phyloP scores from a whole-genome alignment of 2,797 vertebrate species.

The Platyrinchus mystaceus region DNA sequence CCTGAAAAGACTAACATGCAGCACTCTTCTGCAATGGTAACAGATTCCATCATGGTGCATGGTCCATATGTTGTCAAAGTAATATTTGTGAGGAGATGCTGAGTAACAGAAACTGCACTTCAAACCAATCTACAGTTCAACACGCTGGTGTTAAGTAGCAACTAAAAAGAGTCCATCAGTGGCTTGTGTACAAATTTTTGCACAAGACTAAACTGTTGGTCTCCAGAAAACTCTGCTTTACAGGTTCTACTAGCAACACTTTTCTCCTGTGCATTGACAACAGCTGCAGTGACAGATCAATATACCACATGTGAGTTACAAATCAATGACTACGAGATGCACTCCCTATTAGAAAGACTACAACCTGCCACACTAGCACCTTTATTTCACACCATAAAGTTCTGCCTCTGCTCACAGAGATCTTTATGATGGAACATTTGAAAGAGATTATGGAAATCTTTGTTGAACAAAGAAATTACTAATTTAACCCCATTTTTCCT shows the following conservation, averaged over 20 bases:
- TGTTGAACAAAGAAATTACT: not conserved
- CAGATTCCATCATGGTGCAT: not conserved
- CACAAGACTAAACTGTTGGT: not conserved
- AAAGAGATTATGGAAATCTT: not conserved
- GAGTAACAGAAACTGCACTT: not conserved
- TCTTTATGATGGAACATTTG: not conserved
- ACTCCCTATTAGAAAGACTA: not conserved
- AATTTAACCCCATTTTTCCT: not conserved
- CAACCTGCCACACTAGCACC: not conserved
- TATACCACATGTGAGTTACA: not conserved
- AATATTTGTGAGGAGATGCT: not conserved
- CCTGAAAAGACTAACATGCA: not conserved
- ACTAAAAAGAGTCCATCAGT: not conserved
- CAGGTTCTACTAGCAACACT: not conserved
- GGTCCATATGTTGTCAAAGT: not conserved
- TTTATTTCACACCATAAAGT: not conserved
- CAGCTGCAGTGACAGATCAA: not conserved
- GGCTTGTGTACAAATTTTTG: not conserved
- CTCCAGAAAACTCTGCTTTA: not conserved
- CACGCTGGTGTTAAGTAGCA: not conserved
- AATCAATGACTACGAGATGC: not conserved
- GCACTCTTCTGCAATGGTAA: not conserved
- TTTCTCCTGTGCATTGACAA: not conserved
- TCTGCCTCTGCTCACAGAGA: not conserved
- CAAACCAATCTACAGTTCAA: not conserved